These are phyloP conservation scores for Pentalonia nigronervosa DNA, from an alignment of 1,140 invertebrate species.

Conservation along the genomic window DNA sequence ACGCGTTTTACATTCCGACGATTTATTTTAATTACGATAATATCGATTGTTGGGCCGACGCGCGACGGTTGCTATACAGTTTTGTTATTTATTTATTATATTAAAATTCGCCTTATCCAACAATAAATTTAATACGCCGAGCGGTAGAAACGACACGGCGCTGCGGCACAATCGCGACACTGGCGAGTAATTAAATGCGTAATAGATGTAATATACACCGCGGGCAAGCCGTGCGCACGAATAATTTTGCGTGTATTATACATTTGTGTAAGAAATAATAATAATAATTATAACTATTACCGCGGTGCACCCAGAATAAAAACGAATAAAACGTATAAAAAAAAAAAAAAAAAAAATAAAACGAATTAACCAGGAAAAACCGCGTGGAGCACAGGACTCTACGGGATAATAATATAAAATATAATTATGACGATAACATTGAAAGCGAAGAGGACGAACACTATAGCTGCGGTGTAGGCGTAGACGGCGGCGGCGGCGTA, in stretches of 20 bases:
- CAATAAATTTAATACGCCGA: no score
- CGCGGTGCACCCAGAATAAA: background rate
- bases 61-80: background rate
- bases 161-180: no score
- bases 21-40: background rate
- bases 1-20: background rate
- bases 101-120: background rate
- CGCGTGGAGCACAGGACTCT: background rate
- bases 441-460: background rate
- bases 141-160: no score
- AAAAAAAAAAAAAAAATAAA: background rate
- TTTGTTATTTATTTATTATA: background rate
- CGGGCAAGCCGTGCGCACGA: accelerated
- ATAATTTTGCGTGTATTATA: background rate
- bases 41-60: background rate
- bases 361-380: background rate
- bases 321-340: background rate
- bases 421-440: background rate
- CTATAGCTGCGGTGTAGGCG: background rate
- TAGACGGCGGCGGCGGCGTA: background rate
- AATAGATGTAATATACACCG: no score
- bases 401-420: background rate
- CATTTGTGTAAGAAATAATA: background rate
- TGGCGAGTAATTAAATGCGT: background rate
- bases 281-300: background rate